Evolutionary conservation across 2,888 invertebrate genomes (phyloP).

Genomic region (Tiphia femorata): DNA sequence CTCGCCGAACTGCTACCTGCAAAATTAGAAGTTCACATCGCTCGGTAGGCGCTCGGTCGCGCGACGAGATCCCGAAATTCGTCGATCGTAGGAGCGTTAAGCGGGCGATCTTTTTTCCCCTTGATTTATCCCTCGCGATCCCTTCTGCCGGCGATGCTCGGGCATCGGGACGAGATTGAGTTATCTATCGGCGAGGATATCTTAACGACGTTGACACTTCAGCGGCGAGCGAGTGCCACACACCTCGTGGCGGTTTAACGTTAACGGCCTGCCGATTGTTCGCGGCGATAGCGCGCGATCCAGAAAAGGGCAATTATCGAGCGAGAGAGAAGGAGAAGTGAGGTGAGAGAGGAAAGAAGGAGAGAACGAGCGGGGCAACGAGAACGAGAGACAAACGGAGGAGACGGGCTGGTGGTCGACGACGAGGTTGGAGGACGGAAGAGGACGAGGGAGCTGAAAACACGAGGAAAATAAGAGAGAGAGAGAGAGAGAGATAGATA

Average conservation of each 20-base stretch:
- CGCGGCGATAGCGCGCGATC: constrained; percentile 49
- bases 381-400: constrained; percentile 13
- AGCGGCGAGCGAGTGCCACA: constrained; percentile 56
- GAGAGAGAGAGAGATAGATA: constrained; percentile 9
- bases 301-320: constrained; percentile 60
- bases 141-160: background rate
- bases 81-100: too few species aligned
- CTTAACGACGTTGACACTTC: constrained; percentile 60
- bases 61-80: too few species aligned
- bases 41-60: too few species aligned
- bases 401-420: constrained; percentile 25
- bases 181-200: constrained; percentile 48
- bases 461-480: constrained; percentile 15
- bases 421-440: constrained; percentile 33
- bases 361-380: constrained; percentile 1
- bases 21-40: too few species aligned
- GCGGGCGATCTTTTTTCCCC: background rate
- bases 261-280: constrained; percentile 49
- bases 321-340: constrained; percentile 19
- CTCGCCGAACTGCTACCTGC: too few species aligned
- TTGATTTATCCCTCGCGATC: background rate
- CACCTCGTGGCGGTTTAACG: constrained; percentile 57
- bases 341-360: constrained; percentile 30
- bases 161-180: constrained; percentile 36
- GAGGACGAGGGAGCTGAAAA: constrained; percentile 8